Conservation (phyloP, 2,113 vertebrate genomes). For the Lophius piscatorius region DNA sequence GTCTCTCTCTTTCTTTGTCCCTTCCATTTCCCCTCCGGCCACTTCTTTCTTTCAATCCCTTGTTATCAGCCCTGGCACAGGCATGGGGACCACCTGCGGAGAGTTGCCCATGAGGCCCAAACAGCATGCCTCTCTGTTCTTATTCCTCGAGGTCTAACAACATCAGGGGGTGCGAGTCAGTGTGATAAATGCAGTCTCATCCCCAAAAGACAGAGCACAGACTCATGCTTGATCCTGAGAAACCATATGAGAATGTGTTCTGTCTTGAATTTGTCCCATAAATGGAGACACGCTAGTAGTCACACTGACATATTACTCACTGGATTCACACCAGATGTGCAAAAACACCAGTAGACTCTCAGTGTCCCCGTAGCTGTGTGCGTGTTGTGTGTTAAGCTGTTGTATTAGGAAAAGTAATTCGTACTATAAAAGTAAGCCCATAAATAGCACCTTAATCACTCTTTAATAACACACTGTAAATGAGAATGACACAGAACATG, state of each 20-base stretch:
- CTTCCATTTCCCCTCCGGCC: slow-evolving; percentile 22
- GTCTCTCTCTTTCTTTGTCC: slow-evolving; percentile 10
- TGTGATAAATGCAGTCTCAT: slow-evolving; percentile 50
- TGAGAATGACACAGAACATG: slow-evolving; percentile 31
- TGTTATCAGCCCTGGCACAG: slow-evolving; percentile 72
- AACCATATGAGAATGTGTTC: slow-evolving; percentile 9
- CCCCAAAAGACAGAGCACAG: slow-evolving; percentile 14
- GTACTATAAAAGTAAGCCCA: neutral
- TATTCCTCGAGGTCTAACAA: slow-evolving; percentile 59
- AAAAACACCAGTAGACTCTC: too few relatives aligned
- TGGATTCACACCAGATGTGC: neutral
- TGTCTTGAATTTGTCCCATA: slow-evolving; percentile 14
- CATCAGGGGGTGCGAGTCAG: slow-evolving; percentile 53
- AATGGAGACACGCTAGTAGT: slow-evolving; percentile 9
- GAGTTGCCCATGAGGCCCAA: slow-evolving; percentile 58
- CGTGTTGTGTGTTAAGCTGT: neutral
- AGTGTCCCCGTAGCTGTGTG: too few relatives aligned
- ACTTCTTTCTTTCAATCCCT: slow-evolving; percentile 36
- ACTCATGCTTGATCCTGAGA: slow-evolving; percentile 10
- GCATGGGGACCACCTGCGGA: slow-evolving; percentile 56
- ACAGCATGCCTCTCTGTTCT: slow-evolving; percentile 57
- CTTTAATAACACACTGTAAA: slow-evolving; percentile 33
- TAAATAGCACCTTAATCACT: slow-evolving; percentile 6
- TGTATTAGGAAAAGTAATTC: slow-evolving; percentile 1
- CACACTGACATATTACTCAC: slow-evolving; percentile 20